A percentile compares a stretch with the other conserved stretches of the same genome.
Evolutionary conservation across 2,888 invertebrate species (phyloP).

Genomic region (Eubasilissa splendida): DNA sequence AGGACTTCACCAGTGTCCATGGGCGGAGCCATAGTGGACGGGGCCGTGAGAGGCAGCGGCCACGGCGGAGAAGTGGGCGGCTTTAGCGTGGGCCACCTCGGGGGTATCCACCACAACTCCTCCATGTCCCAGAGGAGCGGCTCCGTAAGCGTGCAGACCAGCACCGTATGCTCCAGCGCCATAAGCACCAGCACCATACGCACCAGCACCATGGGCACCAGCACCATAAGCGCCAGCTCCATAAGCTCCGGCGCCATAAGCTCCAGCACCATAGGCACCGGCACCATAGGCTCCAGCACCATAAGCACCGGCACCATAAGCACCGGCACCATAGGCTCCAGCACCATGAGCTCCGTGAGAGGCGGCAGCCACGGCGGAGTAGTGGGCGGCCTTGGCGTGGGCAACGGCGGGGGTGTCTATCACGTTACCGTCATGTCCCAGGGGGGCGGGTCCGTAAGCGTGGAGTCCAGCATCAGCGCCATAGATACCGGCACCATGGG

Average conservation of each 20-base stretch:
- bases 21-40: slow-evolving; percentile 6
- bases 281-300: background rate
- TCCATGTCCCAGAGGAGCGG: slow-evolving; percentile 67
- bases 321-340: background rate
- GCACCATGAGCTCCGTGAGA: slow-evolving; percentile 6
- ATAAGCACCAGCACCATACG: too few relatives aligned
- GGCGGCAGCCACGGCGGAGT: slow-evolving; percentile 62
- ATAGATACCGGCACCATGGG: too few relatives aligned
- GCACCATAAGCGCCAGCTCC: background rate
- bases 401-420: slow-evolving; percentile 55
- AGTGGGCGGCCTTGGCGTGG: slow-evolving; percentile 58
- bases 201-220: too few relatives aligned
- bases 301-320: background rate
- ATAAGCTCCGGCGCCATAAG: too few relatives aligned
- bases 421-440: slow-evolving; percentile 44
- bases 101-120: slow-evolving; percentile 75
- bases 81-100: slow-evolving; percentile 76
- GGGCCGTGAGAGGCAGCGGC: slow-evolving; percentile 63
- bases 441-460: slow-evolving; percentile 25
- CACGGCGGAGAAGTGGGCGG: slow-evolving; percentile 74
- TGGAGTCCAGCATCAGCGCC: background rate
- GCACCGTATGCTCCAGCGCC: too few relatives aligned
- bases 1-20: slow-evolving; percentile 2
- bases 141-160: background rate
- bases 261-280: background rate